Percentiles rank a stretch among this genome's conserved stretches.
These are phyloP conservation scores for Podarcis lilfordi DNA, from an alignment of 2,797 vertebrate genomes.

Conservation along the genomic window DNA sequence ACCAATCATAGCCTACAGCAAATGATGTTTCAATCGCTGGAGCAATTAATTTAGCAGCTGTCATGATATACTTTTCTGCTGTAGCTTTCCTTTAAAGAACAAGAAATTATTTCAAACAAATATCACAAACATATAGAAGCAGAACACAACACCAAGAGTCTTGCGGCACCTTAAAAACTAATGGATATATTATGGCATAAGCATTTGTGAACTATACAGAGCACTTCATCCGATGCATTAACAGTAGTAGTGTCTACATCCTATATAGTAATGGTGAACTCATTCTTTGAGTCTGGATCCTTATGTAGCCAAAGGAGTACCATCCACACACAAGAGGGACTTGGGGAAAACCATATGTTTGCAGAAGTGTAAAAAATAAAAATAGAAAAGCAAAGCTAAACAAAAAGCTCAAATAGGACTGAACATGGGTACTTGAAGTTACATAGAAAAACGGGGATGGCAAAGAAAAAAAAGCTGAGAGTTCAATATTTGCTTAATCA, in stretches of 20 bases:
- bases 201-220: neutral
- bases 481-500: neutral
- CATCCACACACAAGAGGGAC: neutral
- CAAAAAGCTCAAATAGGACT: neutral
- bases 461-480: neutral
- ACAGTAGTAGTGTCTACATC: neutral
- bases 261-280: neutral
- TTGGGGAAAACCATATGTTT: neutral
- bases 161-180: too few species aligned
- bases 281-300: neutral
- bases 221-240: neutral
- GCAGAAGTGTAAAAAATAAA: neutral
- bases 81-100: constrained; percentile 83
- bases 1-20: constrained; percentile 96
- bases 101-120: neutral
- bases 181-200: neutral
- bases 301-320: neutral
- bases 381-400: neutral
- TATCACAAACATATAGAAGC: neutral
- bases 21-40: constrained; percentile 92
- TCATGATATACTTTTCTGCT: constrained; percentile 97
- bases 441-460: too few species aligned
- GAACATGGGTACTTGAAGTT: neutral
- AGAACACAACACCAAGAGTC: neutral
- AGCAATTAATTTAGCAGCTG: constrained; percentile 95